These are phyloP conservation scores for Myripristis murdjan DNA, from an alignment of 2,797 vertebrate species.

Conservation along the genomic window DNA sequence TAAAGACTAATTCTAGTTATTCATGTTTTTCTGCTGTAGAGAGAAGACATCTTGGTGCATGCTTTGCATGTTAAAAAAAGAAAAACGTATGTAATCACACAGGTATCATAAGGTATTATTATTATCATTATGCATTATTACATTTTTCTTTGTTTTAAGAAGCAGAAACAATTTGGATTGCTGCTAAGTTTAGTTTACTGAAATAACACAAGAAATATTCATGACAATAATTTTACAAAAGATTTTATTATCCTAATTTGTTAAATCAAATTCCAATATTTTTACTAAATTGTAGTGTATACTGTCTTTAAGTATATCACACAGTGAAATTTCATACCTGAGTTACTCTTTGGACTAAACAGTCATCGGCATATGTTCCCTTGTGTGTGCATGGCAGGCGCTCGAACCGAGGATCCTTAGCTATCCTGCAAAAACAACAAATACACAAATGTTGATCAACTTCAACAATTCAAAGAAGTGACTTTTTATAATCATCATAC, in stretches of 20 bases:
- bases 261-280: neutral
- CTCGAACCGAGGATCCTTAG: slow-evolving; percentile 97
- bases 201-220: no score
- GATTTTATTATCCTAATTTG: neutral
- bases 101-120: no score
- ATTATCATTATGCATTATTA: no score
- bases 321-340: slow-evolving; percentile 87
- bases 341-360: slow-evolving; percentile 96
- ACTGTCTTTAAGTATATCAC: neutral
- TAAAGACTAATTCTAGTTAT: no score
- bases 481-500: neutral
- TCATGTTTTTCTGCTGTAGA: no score
- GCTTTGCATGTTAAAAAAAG: no score
- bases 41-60: no score
- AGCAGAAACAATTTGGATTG: neutral
- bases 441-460: neutral
- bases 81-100: no score
- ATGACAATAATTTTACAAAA: neutral
- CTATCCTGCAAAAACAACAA: slow-evolving; percentile 87
- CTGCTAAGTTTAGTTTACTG: no score
- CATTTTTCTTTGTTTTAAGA: neutral
- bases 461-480: neutral
- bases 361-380: slow-evolving; percentile 98
- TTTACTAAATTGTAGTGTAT: neutral
- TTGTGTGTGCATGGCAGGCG: slow-evolving; percentile 94